Evolutionary conservation across 2,888 invertebrate species (phyloP).

Genomic region (Hyles lineata): DNA sequence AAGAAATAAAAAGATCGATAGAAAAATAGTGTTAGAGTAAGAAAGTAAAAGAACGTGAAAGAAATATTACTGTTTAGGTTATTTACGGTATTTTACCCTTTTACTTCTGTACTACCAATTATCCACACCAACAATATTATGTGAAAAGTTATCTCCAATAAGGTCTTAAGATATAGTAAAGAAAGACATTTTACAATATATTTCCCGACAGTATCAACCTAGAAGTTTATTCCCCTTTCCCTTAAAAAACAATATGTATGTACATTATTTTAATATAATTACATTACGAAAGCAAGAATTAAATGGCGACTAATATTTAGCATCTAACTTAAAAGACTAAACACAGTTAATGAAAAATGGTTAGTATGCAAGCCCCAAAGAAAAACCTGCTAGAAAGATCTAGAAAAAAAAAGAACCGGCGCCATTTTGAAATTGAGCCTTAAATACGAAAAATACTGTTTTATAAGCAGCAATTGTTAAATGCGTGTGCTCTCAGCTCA

Average conservation of each 20-base stretch:
- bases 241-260: no score
- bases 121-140: no score
- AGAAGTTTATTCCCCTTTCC: no score
- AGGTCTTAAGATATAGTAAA: no score
- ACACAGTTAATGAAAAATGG: background rate
- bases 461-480: background rate
- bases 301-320: background rate
- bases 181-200: no score
- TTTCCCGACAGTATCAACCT: no score
- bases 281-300: background rate
- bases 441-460: background rate
- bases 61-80: background rate
- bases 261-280: no score
- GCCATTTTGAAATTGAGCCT: background rate
- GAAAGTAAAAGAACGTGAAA: background rate
- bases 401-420: background rate
- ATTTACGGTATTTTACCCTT: no score
- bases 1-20: background rate
- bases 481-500: background rate
- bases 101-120: no score
- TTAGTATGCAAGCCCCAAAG: background rate
- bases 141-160: no score
- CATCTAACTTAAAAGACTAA: background rate
- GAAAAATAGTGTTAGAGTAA: background rate
- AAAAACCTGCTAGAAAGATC: background rate